Base-by-base conservation (phyloP, 1,140 invertebrate genomes). In the Monomorium pharaonis region DNA sequence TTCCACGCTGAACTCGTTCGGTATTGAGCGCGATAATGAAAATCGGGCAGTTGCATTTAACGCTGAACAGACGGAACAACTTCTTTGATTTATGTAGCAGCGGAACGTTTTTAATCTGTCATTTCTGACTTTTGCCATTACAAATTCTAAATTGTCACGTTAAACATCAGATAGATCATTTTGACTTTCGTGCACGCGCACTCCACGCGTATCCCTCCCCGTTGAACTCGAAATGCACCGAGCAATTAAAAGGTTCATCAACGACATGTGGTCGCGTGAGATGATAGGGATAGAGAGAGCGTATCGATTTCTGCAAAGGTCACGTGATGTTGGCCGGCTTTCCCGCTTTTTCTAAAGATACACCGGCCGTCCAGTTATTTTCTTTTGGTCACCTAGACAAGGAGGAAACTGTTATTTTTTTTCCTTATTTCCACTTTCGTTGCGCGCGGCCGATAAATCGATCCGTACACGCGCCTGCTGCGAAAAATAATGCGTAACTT, bases 251-350 rank as follows among this genome's bases (percentile, higher is more conserved):
- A 37, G 37, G 30, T 70, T 70, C 49, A 56, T 80, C 47, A 54
- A 69, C 47, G 63, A 54, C 44, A 69, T 69, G 44, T 67, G 47
- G 24, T 54, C 33, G 77, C 63, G 33, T 70, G 63, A 80, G 77
- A 80, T 80, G 27, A 80, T 65, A 49, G 14, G 58, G 75, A 42
- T 51, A 49, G 58, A 33, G 70, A 56, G 75, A 80, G 30, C 54
- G 37, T 86, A 88, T 88, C 58, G 85, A 88, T 88, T 88, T 86
- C 24, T 67, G 51, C 49, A 81, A 88, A 86, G 85, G 85, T 88
- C 76, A 80, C 77, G 77, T 80, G 77, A 80, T 80, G 67, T 49
- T 56, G 27, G 56, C 62, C 37, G 30, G 72, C 70, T 77, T 60
- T 70, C 30, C 63, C 75, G 65, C 86, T 67, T 84, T 69, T 87